These are phyloP conservation scores for Ditula angustiorana DNA, from an alignment of 2,888 invertebrate genomes.

Conservation along the genomic window DNA sequence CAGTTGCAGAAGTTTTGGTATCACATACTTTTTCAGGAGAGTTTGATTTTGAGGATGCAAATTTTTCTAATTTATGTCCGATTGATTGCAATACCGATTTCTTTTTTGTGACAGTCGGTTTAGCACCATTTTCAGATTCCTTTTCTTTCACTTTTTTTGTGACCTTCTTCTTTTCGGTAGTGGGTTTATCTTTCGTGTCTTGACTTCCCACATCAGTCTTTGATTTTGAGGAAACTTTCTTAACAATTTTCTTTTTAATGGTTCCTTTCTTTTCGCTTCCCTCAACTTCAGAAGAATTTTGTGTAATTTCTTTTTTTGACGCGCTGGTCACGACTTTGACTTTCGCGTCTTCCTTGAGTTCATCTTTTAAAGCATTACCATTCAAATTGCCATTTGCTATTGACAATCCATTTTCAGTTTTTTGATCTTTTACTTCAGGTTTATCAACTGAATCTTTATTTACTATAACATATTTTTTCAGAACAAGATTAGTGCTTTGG, in stretches of 20 bases:
- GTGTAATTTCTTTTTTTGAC: conserved; percentile 56
- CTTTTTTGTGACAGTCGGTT: conserved; percentile 80
- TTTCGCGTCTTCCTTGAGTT: conserved; percentile 56
- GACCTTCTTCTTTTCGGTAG: conserved; percentile 74
- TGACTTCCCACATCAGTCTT: conserved; percentile 70
- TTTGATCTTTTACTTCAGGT: conserved; percentile 52
- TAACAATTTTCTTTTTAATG: conserved; percentile 77
- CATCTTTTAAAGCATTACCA: conserved; percentile 57
- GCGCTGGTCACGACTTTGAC: conserved; percentile 56
- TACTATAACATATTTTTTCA: conserved; percentile 73
- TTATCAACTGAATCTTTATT: conserved; percentile 50
- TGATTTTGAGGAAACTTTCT: conserved; percentile 78
- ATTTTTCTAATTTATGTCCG: conserved; percentile 91
- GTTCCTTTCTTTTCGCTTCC: conserved; percentile 71
- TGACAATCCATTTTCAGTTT: conserved; percentile 56
- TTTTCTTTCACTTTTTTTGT: conserved; percentile 77
- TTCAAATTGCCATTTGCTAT: conserved; percentile 57
- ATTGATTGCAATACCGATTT: conserved; percentile 90
- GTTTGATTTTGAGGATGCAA: conserved; percentile 83
- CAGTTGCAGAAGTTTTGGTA: conserved; percentile 53
- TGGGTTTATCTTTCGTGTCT: conserved; percentile 64
- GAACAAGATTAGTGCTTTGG: conserved; percentile 51
- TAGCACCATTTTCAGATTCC: conserved; percentile 60
- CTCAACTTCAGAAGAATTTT: conserved; percentile 60
- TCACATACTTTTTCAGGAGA: conserved; percentile 79